Percentiles rank a stretch among this genome's conserved stretches.
phyloP scores from a whole-genome alignment of 1,140 invertebrate species.

The Drosophila pachea region DNA sequence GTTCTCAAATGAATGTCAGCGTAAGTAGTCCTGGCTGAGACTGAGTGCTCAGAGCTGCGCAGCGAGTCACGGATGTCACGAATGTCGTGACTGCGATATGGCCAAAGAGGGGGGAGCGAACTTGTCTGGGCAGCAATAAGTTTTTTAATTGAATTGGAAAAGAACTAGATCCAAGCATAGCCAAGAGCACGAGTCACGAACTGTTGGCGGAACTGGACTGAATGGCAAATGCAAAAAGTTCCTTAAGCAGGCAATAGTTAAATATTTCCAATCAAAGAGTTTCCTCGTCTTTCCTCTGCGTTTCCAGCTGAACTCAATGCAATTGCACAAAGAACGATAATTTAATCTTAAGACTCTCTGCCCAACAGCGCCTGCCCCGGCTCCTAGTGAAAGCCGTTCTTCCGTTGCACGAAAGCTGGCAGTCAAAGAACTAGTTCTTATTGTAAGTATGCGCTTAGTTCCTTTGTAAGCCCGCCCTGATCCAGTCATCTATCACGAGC shows the following conservation, averaged over 20 bases:
- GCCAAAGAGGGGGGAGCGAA: neutral
- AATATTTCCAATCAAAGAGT: no score
- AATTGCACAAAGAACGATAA: neutral
- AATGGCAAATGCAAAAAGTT: no score
- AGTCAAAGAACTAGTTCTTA: neutral
- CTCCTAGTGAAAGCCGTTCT: no score
- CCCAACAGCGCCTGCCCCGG: no score
- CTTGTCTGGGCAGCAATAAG: neutral
- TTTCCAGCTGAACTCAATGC: no score
- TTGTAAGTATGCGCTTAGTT: neutral
- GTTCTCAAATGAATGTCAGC: conserved; percentile 65
- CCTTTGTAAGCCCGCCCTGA: neutral
- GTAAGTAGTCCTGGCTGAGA: conserved; percentile 42
- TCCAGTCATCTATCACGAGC: neutral
- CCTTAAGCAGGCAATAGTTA: no score
- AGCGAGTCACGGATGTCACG: neutral
- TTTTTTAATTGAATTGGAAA: neutral
- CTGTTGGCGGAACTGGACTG: no score
- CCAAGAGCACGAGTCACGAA: no score
- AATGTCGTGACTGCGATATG: neutral
- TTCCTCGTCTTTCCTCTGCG: no score
- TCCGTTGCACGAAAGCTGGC: no score
- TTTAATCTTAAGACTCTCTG: no score
- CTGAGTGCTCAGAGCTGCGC: conserved; percentile 38
- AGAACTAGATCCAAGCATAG: neutral